These are phyloP conservation scores for Euplexia lucipara DNA, from an alignment of 2,888 invertebrate genomes.

Conservation along the genomic window DNA sequence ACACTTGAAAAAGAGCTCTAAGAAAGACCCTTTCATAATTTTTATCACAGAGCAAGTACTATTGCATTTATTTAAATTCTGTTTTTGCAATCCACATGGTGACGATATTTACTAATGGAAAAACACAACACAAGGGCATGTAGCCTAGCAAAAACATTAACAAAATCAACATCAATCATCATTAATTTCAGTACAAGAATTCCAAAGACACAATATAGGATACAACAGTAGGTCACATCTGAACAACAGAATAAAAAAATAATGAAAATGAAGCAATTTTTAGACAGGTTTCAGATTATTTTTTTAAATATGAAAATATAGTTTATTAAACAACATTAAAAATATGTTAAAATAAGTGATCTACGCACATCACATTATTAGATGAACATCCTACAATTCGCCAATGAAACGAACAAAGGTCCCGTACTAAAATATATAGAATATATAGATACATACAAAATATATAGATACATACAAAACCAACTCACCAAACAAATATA, in stretches of 20 bases:
- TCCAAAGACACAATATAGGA: background rate
- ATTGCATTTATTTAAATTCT: too few relatives aligned
- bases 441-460: too few relatives aligned
- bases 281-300: too few relatives aligned
- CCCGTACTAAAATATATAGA: too few relatives aligned
- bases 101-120: slow-evolving; percentile 5
- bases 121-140: background rate
- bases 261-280: background rate
- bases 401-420: slow-evolving; percentile 4
- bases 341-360: background rate
- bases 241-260: too few relatives aligned
- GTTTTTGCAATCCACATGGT: background rate
- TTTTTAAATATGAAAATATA: background rate
- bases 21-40: too few relatives aligned
- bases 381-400: slow-evolving; percentile 2
- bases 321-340: background rate
- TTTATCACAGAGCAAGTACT: too few relatives aligned
- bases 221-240: background rate
- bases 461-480: too few relatives aligned
- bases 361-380: background rate
- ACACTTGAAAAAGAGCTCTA: background rate
- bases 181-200: background rate
- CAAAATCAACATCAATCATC: background rate
- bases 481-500: too few relatives aligned
- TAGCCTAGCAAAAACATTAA: slow-evolving; percentile 2